Percentiles rank a stretch among this genome's conserved stretches.
These are phyloP conservation scores for Dicyrtoma fusca DNA, from an alignment of 2,888 invertebrate genomes.

Conservation along the genomic window DNA sequence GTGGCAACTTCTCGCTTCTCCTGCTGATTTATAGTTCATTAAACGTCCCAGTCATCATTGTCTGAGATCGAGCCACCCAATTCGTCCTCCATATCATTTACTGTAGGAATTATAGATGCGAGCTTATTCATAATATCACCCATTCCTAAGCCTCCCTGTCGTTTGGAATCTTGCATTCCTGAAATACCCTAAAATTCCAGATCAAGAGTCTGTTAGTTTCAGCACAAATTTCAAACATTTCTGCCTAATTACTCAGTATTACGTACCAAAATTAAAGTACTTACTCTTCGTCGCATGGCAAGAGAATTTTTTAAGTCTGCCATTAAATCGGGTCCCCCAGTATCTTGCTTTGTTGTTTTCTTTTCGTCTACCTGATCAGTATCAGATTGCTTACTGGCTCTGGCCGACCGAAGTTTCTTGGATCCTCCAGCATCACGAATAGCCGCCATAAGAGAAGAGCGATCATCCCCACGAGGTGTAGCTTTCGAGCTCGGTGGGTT, in stretches of 20 bases:
- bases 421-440: conserved; percentile 56
- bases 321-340: conserved; percentile 49
- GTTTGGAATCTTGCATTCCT: too few species aligned
- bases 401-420: conserved; percentile 48
- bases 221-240: neutral
- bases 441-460: conserved; percentile 55
- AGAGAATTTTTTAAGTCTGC: conserved; percentile 55
- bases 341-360: conserved; percentile 46
- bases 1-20: too few species aligned
- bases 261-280: too few species aligned
- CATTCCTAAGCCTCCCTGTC: too few species aligned
- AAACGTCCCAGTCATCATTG: conserved; percentile 52
- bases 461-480: conserved; percentile 36
- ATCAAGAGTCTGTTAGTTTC: neutral
- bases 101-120: conserved; percentile 45
- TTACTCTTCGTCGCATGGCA: conserved; percentile 54
- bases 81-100: conserved; percentile 43
- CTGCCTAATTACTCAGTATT: neutral
- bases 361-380: too few species aligned
- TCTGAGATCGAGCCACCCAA: conserved; percentile 38
- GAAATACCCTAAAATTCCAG: conserved; percentile 52
- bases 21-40: too few species aligned
- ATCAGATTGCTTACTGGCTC: conserved; percentile 52
- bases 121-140: conserved; percentile 55
- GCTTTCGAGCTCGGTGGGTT: neutral